Conservation (phyloP, 1,140 invertebrate genomes). For the silkworm (Bombyx mori) region DNA sequence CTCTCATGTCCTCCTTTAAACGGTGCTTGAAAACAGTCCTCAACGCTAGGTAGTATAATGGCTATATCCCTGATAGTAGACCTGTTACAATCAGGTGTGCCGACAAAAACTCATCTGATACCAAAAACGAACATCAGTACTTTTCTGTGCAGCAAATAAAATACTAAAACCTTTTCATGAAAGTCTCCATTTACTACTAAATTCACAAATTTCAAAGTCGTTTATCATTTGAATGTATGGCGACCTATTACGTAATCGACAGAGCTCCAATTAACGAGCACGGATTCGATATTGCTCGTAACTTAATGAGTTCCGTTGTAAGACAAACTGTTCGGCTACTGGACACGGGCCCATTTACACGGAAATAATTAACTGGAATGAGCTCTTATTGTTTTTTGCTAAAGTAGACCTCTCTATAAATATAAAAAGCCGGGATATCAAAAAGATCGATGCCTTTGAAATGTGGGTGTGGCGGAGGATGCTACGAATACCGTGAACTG, state of each 20-base stretch:
- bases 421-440: no score
- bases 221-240: slow-evolving; percentile 22
- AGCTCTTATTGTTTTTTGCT: no score
- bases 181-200: neutral
- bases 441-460: no score
- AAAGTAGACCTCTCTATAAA: no score
- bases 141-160: neutral
- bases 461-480: no score
- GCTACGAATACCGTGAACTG: no score
- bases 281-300: slow-evolving; percentile 49
- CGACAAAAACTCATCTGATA: no score
- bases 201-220: slow-evolving; percentile 5
- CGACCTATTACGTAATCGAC: slow-evolving; percentile 41
- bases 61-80: no score
- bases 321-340: slow-evolving; percentile 49
- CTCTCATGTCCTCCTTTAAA: no score
- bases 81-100: no score
- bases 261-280: slow-evolving; percentile 46
- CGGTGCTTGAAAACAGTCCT: no score
- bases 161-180: neutral
- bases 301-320: slow-evolving; percentile 55
- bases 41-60: no score
- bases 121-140: neutral
- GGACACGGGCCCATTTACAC: slow-evolving; percentile 24
- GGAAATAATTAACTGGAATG: slow-evolving; percentile 1